Evolutionary conservation across 2,888 invertebrate genomes (phyloP), one percentile per base, ranked within the genome.

Genomic region (Labia minor): DNA sequence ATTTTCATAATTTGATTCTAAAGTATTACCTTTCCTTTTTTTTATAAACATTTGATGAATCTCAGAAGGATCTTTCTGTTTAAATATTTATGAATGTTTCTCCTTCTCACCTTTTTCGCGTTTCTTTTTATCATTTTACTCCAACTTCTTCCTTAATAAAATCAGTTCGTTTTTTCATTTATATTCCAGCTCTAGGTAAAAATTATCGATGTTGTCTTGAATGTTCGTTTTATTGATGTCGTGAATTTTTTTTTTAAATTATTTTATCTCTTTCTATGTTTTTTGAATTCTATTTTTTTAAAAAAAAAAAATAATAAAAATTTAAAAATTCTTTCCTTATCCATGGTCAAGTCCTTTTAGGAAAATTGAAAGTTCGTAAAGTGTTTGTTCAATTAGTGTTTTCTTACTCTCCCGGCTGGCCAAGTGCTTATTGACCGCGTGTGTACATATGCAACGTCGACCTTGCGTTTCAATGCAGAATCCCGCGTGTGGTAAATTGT

Each of bases 121-220:
- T n/a, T 14, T 49, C 14, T 14, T 49, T 16, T 49, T 61, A 33
- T n/a, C n/a, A n/a, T 37, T 26, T 21, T 67, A 19, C 37, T 26
- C 49, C 21, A 37, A 37, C 19, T 4, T 61, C 3, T 6, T 6
- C 61, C 16, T 14, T 18, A 10, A 21, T 63, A n/a, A 63, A 11
- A 8, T 63, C 11, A 63, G 14, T 63, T 21, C 21, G 6, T 63
- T 63, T 63, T 63, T 64, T 21, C 33, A 64, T 21, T 64, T 64
- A 18, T 63, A 37, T 49, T 49, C 49, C 49, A 49, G 49, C 49
- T 49, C 16, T 49, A 49, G 49, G 49, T 49, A 49, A 49, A n/a
- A 49, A 49, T 49, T 14, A 49, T 49, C 4, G 49, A 49, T 49
- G 49, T 49, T 49, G 49, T 49, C 49, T 49, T 49, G 49, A n/a